Evolutionary conservation across 2,113 vertebrate genomes (phyloP).

Genomic region (Aspidoscelis tigris): DNA sequence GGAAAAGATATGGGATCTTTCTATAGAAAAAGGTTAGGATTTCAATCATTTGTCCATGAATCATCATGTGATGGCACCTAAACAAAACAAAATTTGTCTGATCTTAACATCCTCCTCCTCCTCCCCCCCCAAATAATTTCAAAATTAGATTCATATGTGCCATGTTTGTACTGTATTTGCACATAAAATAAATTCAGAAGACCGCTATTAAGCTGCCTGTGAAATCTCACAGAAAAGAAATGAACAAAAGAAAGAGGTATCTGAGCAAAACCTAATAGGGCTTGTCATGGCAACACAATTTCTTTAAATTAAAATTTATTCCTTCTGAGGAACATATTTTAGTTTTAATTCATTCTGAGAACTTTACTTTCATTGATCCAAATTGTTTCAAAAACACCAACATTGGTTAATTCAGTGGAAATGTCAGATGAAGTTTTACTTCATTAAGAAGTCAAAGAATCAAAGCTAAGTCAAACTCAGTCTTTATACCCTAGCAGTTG

Average conservation of each 20-base stretch:
- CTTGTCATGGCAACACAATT: constrained; percentile 13
- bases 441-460: constrained; percentile 32
- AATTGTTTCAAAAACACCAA: constrained; percentile 15
- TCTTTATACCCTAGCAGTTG: not conserved
- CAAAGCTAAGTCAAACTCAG: not conserved
- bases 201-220: too few relatives aligned
- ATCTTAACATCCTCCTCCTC: not conserved
- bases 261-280: not conserved
- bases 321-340: not conserved
- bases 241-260: not conserved
- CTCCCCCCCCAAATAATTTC: not conserved
- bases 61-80: not conserved
- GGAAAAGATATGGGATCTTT: too few relatives aligned
- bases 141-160: not conserved
- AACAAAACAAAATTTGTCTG: not conserved
- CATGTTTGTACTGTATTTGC: not conserved
- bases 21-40: too few relatives aligned
- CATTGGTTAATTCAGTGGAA: constrained; percentile 32
- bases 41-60: too few relatives aligned
- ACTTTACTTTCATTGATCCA: constrained; percentile 14
- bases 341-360: constrained; percentile 18
- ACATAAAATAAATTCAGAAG: not conserved
- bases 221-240: not conserved
- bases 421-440: constrained; percentile 14
- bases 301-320: constrained; percentile 17